Evolutionary conservation across 2,888 invertebrate species (phyloP), one percentile per base, ranked within the genome.

Genomic region (Frankliniella fusca): DNA sequence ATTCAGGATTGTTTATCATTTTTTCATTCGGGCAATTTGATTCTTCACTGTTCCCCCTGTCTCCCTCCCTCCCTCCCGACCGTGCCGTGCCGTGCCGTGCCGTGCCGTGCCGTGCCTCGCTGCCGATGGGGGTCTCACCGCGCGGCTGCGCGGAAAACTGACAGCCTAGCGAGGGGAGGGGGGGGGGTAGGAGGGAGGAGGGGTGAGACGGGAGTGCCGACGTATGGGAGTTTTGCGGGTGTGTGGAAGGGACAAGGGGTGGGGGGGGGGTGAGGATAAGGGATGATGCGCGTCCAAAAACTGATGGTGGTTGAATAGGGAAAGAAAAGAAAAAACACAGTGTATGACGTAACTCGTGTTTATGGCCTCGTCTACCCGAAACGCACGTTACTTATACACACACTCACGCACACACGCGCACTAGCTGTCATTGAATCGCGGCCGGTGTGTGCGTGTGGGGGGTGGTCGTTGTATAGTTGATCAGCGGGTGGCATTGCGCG

Each of bases 11-110:
- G 70, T 76, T 76, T 76, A 76, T 76, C 70, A 76, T 76, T 76
- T 76, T 76, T 76, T 76, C 27, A 76, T 76, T 76, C 70, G 70
- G 70, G 70, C 70, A 76, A 76, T 76, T 76, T 76, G 70, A 76
- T 76, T 76, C 70, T 23, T 76, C 70, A 23, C 70, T 76, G 23
- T 27, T 27, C 70, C 23, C 23, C 70, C 10, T 3, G 15, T 50
- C 50, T 50, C 54, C 18, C 54, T 54, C 54, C 18, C 54, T 54
- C 18, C 54, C 54, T 7, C 54, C 8, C 3, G 15, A 3, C 54
- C 8, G 15, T 1, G 54, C 18, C 54, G 3, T n/a, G n/a, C n/a
- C n/a, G n/a, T n/a, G n/a, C n/a, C n/a, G n/a, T n/a, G n/a, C n/a
- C n/a, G n/a, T n/a, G n/a, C n/a, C n/a, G n/a, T n/a, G 8, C 18